Conservation (phyloP, 2,797 vertebrate species). For the Denticeps clupeoides region DNA sequence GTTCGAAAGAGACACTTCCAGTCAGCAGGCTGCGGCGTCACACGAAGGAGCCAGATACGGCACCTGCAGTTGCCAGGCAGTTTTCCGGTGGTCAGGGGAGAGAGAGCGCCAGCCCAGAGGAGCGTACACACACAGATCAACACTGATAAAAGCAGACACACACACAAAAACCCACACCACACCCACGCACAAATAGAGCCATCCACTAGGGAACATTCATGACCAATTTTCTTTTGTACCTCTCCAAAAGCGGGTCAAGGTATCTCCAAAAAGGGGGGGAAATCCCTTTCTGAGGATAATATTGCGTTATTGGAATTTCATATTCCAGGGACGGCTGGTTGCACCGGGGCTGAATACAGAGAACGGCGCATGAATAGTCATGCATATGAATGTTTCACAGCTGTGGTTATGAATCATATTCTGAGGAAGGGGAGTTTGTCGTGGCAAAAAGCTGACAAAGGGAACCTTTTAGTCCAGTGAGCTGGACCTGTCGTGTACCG, state of each 20-base stretch:
- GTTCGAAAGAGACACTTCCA: conserved; percentile 30
- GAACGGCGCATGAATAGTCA: conserved; percentile 42
- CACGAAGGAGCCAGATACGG: conserved; percentile 18
- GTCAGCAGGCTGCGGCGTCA: conserved; percentile 27
- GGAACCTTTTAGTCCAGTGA: conserved; percentile 17
- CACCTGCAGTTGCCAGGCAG: conserved; percentile 47
- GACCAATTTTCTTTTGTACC: conserved; percentile 17
- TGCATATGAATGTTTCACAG: conserved; percentile 51
- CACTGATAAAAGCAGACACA: background rate
- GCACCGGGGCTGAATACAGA: conserved; percentile 42
- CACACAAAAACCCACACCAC: background rate
- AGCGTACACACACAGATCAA: conserved; percentile 3
- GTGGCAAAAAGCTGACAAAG: background rate
- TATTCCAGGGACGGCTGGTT: conserved; percentile 26
- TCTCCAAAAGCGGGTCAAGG: conserved; percentile 23
- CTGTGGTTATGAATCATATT: conserved; percentile 38
- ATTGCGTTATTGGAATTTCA: conserved; percentile 47
- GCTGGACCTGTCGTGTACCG: conserved; percentile 1
- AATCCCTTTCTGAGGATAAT: conserved; percentile 31
- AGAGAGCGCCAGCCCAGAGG: background rate
- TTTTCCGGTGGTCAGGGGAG: conserved; percentile 18
- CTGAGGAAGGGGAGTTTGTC: conserved; percentile 28
- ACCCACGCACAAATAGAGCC: conserved; percentile 2
- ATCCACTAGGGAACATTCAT: background rate
- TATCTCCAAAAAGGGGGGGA: conserved; percentile 19